Evolutionary conservation across 2,797 vertebrate genomes (phyloP), one percentile per base, ranked within the genome.

Genomic region (Setipinna tenuifilis): DNA sequence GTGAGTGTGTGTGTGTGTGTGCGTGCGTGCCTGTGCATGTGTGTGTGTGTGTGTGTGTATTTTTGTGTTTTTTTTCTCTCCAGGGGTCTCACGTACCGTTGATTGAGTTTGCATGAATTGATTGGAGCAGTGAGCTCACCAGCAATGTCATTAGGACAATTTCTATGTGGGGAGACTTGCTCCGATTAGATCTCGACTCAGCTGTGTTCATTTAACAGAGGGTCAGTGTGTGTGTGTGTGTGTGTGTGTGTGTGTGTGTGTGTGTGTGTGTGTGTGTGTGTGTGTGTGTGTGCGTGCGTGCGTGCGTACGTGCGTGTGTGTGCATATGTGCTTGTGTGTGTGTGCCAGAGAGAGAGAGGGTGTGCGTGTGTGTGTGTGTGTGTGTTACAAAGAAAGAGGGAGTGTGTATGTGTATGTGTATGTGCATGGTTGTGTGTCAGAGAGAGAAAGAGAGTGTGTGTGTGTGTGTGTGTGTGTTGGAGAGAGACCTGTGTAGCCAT

Each of bases 161-260:
- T 83, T 83, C 25, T 83, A 83, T 50, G 35, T 83, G 35, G 61
- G 48, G 83, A 68, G 68, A 68, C 62, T 50, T 83, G 61, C 61
- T 41, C 25, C 48, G 41, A 83, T 83, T 83, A 83, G 41, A 50
- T 50, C 59, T 61, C 35, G 16, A 17, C 83, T 65, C 11, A 11
- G 59, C 35, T 68, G 35, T 68, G 35, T 46, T 48, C 41, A 68
- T 46, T 65, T 83, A 28, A 68, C 83, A 41, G 35, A 2, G 5
- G 35, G 2, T 41, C 35, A 41, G 41, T 59, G 17, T 59, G 50
- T 75, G 28, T 75, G 68, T 35, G 68, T 75, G 68, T 35, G 68
- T 75, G 3, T 19, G 58, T 19, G 58, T 58, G 57, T 58, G 57
- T 48, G 46, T 48, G 46, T 48, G 46, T 48, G 46, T 48, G 46